A percentile compares a stretch with the other conserved stretches of the same genome.
These are phyloP conservation scores for Hemicordylus capensis DNA, from an alignment of 2,113 vertebrate genomes.

Conservation along the genomic window DNA sequence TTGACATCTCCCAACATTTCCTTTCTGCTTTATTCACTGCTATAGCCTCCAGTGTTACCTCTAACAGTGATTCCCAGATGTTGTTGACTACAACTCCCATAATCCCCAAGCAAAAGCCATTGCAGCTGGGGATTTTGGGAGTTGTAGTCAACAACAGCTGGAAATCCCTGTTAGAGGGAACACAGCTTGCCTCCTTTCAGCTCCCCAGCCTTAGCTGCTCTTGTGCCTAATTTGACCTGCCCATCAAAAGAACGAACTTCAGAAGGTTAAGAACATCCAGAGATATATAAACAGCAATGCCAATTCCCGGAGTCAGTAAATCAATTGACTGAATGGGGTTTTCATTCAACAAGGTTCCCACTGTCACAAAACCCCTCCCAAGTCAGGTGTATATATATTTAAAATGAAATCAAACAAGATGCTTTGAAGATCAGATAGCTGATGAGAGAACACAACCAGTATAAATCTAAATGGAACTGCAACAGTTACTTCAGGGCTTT, in stretches of 20 bases:
- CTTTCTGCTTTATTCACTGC: too few species aligned
- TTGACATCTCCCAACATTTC: too few species aligned
- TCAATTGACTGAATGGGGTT: not conserved
- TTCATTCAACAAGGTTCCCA: not conserved
- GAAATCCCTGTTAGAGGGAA: too few species aligned
- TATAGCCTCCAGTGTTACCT: too few species aligned
- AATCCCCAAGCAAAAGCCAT: too few species aligned
- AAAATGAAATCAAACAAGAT: not conserved
- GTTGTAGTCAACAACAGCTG: too few species aligned
- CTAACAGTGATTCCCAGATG: too few species aligned
- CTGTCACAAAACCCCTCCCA: not conserved
- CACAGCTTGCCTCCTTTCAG: too few species aligned
- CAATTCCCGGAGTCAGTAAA: not conserved
- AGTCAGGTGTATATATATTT: not conserved
- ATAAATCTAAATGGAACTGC: too few species aligned
- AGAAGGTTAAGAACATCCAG: not conserved
- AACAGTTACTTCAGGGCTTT: too few species aligned
- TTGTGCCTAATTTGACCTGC: not conserved
- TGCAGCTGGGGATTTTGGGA: too few species aligned
- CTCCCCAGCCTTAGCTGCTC: not conserved
- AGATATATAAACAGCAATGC: not conserved
- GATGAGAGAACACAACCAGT: not conserved
- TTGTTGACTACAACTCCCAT: too few species aligned
- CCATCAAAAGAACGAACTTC: not conserved
- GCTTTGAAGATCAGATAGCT: not conserved